Evolutionary conservation across 1,140 invertebrate species (phyloP), one percentile per base, ranked within the genome.

Genomic region (Neuroterus valhalla): DNA sequence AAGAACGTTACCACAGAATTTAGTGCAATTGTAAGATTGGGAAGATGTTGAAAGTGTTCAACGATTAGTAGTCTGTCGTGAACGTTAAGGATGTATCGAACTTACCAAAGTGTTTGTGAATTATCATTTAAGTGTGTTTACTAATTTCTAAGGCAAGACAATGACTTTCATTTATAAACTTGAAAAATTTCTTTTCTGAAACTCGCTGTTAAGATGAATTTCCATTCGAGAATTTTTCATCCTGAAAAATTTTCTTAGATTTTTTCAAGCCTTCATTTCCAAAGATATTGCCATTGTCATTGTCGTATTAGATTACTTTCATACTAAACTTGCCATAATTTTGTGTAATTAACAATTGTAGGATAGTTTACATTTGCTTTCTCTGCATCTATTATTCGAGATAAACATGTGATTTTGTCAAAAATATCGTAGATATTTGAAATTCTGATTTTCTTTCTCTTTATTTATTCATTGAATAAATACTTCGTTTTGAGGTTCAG

Each of bases 1-100:
- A 70, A 31, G 23, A 45, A 68, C 66, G 67, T 78, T 69, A 43
- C 67, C 52, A 45, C 48, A n/a, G n/a, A 78, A 78, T 45, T 76
- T 77, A 50, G 66, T 70, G 71, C 71, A 71, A 76, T 74, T 79
- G 48, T 42, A 45, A 12, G 23, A 14, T 21, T n/a, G 12, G 38
- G n/a, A 21, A 21, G 8, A 62, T 26, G 55, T 62, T 62, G 23
- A 62, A 26, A 26, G 4, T 26, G 23, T 62, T 62, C 52, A 26
- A 3, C 55, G 21, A 62, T 62, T 50, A 19, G 43, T 50, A 19
- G 43, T 75, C 31, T 72, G 66, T 52, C 23, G 15, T 62, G 23
- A 62, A 62, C 31, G 55, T 62, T 62, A 38, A 62, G 31, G 23
- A 10, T 62, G 12, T 62, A 14, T 23, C 55, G 55, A 62, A 62